These are phyloP conservation scores for Edolisoma coerulescens DNA, from an alignment of 2,113 vertebrate genomes.

Conservation along the genomic window DNA sequence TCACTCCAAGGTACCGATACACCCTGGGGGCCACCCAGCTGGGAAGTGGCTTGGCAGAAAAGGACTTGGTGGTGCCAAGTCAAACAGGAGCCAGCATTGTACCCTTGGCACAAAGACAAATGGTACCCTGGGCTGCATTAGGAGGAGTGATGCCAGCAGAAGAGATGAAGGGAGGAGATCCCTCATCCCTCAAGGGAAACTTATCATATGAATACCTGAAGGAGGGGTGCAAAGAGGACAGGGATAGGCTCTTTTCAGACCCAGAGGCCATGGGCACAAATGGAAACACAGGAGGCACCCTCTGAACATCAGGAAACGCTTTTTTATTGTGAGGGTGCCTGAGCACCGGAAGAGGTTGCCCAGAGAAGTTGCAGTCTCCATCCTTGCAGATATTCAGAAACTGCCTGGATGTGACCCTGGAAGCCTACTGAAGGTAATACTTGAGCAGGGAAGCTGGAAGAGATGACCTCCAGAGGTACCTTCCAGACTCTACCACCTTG, in stretches of 20 bases:
- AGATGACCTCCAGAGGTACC: neutral
- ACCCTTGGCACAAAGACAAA: neutral
- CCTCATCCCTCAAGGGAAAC: neutral
- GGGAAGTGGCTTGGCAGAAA: neutral
- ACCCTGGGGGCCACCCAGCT: neutral
- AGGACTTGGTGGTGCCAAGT: neutral
- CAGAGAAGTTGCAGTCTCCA: neutral
- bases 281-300: neutral
- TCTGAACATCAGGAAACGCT: neutral
- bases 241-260: neutral
- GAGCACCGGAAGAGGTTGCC: neutral
- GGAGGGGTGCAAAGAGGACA: neutral
- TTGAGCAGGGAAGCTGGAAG: neutral
- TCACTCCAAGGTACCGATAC: neutral
- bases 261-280: neutral
- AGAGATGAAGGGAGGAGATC: neutral
- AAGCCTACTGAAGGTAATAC: neutral
- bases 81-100: neutral
- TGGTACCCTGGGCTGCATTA: neutral
- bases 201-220: neutral
- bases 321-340: neutral
- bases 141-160: neutral
- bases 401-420: rapidly evolving
- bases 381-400: neutral
- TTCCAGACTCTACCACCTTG: neutral